These are phyloP conservation scores for Mormyrus hasselquistii DNA, from an alignment of 2,797 vertebrate species.

Conservation along the genomic window DNA sequence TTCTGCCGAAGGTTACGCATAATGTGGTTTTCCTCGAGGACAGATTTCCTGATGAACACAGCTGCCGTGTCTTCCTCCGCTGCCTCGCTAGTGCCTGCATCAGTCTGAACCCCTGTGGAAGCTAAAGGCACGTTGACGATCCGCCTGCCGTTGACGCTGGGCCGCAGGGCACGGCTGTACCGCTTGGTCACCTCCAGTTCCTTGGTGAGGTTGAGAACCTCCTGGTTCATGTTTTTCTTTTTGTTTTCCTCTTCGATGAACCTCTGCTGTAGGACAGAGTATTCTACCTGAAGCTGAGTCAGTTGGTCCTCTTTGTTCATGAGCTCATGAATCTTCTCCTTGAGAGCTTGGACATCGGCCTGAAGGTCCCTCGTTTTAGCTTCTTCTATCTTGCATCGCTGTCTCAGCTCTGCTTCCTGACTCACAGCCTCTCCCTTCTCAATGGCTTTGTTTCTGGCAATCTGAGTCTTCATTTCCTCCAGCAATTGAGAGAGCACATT, in stretches of 20 bases:
- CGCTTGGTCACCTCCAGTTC: slow-evolving; percentile 83
- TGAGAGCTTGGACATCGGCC: slow-evolving; percentile 84
- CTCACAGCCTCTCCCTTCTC: slow-evolving; percentile 81
- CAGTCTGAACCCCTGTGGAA: slow-evolving; percentile 85
- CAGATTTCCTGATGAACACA: slow-evolving; percentile 86
- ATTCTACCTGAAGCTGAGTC: slow-evolving; percentile 85
- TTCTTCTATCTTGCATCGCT: slow-evolving; percentile 80
- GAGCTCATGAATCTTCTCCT: slow-evolving; percentile 93
- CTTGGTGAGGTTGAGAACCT: slow-evolving; percentile 70
- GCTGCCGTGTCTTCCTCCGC: slow-evolving; percentile 83
- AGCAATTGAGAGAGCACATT: slow-evolving; percentile 76
- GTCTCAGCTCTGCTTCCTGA: slow-evolving; percentile 78
- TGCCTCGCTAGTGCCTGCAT: slow-evolving; percentile 51
- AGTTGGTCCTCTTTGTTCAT: slow-evolving; percentile 97
- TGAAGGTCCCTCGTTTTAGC: slow-evolving; percentile 75
- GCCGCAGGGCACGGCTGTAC: slow-evolving; percentile 80
- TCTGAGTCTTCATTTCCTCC: slow-evolving; percentile 84
- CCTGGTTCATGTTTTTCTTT: slow-evolving; percentile 75
- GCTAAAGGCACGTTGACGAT: slow-evolving; percentile 79
- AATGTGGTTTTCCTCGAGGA: slow-evolving; percentile 89
- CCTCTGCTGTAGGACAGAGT: slow-evolving; percentile 77
- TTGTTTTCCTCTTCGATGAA: slow-evolving; percentile 79
- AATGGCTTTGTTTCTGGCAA: slow-evolving; percentile 81
- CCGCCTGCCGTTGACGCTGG: slow-evolving; percentile 76
- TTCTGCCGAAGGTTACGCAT: slow-evolving; percentile 90